Conservation (phyloP, 2,888 invertebrate genomes). For the Uropetala carovei region DNA sequence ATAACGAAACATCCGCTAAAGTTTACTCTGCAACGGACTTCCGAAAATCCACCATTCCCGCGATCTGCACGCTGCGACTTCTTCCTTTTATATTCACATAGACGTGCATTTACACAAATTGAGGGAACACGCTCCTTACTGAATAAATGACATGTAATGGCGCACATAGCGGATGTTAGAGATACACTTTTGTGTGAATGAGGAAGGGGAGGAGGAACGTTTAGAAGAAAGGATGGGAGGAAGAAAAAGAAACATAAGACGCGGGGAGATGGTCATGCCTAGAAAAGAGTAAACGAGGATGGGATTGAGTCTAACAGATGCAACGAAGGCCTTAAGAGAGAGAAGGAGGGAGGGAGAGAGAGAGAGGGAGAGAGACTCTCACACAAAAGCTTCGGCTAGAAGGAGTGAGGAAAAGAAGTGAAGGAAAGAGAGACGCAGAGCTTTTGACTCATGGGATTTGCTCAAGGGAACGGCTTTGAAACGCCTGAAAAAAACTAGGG, state of each 20-base stretch:
- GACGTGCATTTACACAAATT: not conserved
- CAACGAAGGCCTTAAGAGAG: not conserved
- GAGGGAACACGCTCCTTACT: not conserved
- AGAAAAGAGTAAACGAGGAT: slow-evolving; percentile 1
- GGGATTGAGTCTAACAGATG: not conserved
- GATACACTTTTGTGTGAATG: not conserved
- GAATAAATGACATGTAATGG: not conserved
- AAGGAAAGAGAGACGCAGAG: not conserved
- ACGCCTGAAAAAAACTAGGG: not conserved
- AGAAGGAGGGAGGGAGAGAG: no score
- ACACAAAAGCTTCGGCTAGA: not conserved
- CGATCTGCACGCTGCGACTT: no score
- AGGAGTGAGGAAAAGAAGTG: not conserved
- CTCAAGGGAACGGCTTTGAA: slow-evolving; percentile 10
- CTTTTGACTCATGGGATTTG: slow-evolving; percentile 29
- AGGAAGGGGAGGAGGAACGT: not conserved
- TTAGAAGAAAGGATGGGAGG: not conserved
- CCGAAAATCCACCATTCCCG: no score
- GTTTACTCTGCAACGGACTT: no score
- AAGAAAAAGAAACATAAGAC: not conserved
- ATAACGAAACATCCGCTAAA: no score
- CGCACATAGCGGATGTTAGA: not conserved
- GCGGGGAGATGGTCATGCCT: not conserved
- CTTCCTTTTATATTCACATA: not conserved
- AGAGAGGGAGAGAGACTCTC: no score